Evolutionary conservation across 2,888 invertebrate species (phyloP).

Genomic region (Argyresthia goedartella): DNA sequence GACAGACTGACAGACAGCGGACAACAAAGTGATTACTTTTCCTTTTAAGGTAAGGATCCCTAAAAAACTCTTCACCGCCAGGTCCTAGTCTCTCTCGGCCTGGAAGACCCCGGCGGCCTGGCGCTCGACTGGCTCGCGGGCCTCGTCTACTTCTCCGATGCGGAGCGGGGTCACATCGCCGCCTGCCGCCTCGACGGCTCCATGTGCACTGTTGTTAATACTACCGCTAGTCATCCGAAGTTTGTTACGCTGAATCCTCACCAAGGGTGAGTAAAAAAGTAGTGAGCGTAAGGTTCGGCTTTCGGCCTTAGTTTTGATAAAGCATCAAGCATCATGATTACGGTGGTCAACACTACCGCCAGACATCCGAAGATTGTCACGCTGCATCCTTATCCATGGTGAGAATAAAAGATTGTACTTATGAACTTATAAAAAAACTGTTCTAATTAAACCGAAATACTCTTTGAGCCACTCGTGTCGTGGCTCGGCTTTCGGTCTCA

Average conservation of each 20-base stretch:
- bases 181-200: constrained; percentile 79
- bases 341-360: neutral
- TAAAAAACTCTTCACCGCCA: constrained; percentile 16
- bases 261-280: constrained; percentile 67
- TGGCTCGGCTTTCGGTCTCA: too few relatives aligned
- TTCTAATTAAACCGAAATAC: too few relatives aligned
- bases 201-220: constrained; percentile 75
- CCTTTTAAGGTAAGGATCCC: too few relatives aligned
- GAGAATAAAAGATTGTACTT: too few relatives aligned
- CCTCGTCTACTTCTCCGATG: constrained; percentile 87
- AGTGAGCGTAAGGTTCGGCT: too few relatives aligned
- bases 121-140: constrained; percentile 83
- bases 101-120: constrained; percentile 81
- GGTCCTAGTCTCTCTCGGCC: constrained; percentile 74
- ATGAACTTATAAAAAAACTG: too few relatives aligned
- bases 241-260: constrained; percentile 78
- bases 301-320: too few relatives aligned
- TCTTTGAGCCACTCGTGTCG: too few relatives aligned
- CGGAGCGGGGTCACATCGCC: constrained; percentile 76
- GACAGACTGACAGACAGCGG: too few relatives aligned
- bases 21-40: too few relatives aligned
- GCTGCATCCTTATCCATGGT: neutral
- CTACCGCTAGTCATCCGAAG: constrained; percentile 73
- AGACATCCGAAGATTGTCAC: neutral
- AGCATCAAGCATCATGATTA: constrained; percentile 14